These are phyloP conservation scores for Gila robusta DNA, from an alignment of 2,797 vertebrate genomes.

Conservation along the genomic window DNA sequence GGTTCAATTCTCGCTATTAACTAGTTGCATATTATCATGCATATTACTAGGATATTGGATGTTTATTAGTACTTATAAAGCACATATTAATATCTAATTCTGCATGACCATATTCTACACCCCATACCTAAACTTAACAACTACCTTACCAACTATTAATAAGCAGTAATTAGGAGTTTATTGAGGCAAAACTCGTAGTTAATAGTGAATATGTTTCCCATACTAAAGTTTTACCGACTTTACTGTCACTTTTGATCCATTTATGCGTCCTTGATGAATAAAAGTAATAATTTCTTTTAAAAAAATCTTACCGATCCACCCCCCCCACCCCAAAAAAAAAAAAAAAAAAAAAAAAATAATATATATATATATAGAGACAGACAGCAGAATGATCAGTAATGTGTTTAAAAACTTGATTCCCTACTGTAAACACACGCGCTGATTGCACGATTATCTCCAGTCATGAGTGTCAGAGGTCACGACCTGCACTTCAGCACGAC, in stretches of 20 bases:
- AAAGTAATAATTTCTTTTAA: neutral
- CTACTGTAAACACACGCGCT: neutral
- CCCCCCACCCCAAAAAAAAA: neutral
- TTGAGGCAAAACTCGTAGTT: too few species aligned
- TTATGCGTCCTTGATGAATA: neutral
- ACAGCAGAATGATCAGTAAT: neutral
- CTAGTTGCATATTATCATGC: too few species aligned
- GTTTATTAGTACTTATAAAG: too few species aligned
- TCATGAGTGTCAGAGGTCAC: slow-evolving; percentile 42
- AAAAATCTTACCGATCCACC: neutral
- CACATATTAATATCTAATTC: too few species aligned
- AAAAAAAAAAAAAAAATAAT: neutral
- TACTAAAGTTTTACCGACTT: too few species aligned
- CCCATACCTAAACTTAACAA: too few species aligned
- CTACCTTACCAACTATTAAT: too few species aligned
- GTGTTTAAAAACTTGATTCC: neutral
- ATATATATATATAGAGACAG: neutral
- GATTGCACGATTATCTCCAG: slow-evolving; percentile 44
- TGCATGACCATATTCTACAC: too few species aligned
- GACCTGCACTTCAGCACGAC: slow-evolving; percentile 31
- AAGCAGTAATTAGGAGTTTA: too few species aligned
- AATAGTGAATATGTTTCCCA: too few species aligned
- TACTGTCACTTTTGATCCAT: neutral
- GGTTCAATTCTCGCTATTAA: too few species aligned
- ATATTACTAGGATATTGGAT: too few species aligned